Evolutionary conservation across 2,888 invertebrate species (phyloP).

Genomic region (Brenthis ino): DNA sequence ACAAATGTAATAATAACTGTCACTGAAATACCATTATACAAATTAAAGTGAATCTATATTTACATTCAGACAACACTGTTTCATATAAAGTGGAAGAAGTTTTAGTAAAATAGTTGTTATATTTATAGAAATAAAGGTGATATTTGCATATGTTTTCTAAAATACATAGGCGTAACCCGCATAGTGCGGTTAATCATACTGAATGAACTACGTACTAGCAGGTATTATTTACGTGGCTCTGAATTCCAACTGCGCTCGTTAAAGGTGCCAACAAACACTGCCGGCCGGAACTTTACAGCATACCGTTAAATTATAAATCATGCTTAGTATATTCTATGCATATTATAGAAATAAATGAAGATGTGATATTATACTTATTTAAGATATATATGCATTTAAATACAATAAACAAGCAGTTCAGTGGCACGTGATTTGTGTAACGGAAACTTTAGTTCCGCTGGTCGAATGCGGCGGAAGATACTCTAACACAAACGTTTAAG

Average conservation of each 20-base stretch:
- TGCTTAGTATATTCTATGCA: constrained; percentile 1
- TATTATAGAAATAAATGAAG: not conserved
- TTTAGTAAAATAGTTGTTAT: constrained; percentile 12
- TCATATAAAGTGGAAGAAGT: constrained; percentile 4
- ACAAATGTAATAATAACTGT: constrained; percentile 10
- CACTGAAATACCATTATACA: constrained; percentile 17
- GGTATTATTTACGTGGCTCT: constrained; percentile 50
- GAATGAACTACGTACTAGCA: constrained; percentile 34
- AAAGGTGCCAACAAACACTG: constrained; percentile 36
- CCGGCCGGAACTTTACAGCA: constrained; percentile 26
- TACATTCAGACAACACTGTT: constrained; percentile 9
- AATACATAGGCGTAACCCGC: constrained; percentile 31
- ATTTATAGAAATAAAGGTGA: constrained; percentile 3
- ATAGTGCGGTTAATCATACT: constrained; percentile 30
- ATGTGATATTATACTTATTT: not conserved
- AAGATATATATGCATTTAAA: not conserved
- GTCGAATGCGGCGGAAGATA: constrained; percentile 58
- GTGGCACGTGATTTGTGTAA: constrained; percentile 61
- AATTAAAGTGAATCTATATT: constrained; percentile 24
- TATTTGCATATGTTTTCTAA: constrained; percentile 11
- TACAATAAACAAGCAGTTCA: constrained; percentile 26
- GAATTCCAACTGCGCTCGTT: constrained; percentile 40
- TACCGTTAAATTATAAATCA: constrained; percentile 32
- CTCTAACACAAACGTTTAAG: constrained; percentile 17
- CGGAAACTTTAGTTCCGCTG: constrained; percentile 56